Percentiles rank a stretch among this genome's conserved stretches.
Conservation (phyloP, 2,888 invertebrate genomes). For the Anaspis maculata region DNA sequence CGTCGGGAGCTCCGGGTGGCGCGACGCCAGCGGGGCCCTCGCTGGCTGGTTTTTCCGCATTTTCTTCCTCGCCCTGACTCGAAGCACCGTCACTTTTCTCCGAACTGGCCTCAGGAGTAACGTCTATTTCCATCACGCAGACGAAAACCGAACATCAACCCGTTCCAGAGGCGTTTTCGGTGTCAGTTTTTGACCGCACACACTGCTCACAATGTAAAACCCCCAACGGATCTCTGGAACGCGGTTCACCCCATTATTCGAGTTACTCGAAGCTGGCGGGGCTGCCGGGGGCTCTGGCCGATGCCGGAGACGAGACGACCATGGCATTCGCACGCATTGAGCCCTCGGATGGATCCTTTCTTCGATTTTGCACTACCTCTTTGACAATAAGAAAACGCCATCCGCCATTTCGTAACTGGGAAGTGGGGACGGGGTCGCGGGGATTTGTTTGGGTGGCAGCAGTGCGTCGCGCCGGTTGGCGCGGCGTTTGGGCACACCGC, state of each 20-base stretch:
- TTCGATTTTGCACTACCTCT: constrained; percentile 25
- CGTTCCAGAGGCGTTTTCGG: constrained; percentile 5
- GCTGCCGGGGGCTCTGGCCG: too few species aligned
- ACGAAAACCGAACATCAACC: constrained; percentile 20
- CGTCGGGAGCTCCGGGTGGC: constrained; percentile 13
- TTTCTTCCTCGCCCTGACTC: constrained; percentile 27
- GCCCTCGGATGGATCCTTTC: too few species aligned
- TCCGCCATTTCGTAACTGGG: constrained; percentile 43
- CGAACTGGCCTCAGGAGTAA: constrained; percentile 33
- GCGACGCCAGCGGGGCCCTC: constrained; percentile 11
- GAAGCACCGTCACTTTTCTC: constrained; percentile 29
- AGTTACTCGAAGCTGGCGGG: constrained; percentile 10
- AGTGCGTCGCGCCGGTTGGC: too few species aligned
- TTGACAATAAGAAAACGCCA: constrained; percentile 36
- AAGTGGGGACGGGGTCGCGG: too few species aligned
- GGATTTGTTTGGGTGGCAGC: too few species aligned
- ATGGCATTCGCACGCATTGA: too few species aligned
- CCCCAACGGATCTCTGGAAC: constrained; percentile 8
- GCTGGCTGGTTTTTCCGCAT: constrained; percentile 18
- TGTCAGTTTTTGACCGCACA: neutral
- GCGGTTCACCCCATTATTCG: constrained; percentile 33
- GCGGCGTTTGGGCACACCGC: too few species aligned
- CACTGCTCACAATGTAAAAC: neutral
- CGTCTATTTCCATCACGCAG: constrained; percentile 43
- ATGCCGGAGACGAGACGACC: too few species aligned